A percentile compares a stretch with the other conserved stretches of the same genome.
Evolutionary conservation across 2,888 invertebrate genomes (phyloP).

Genomic region (Drosophila multiciliata): DNA sequence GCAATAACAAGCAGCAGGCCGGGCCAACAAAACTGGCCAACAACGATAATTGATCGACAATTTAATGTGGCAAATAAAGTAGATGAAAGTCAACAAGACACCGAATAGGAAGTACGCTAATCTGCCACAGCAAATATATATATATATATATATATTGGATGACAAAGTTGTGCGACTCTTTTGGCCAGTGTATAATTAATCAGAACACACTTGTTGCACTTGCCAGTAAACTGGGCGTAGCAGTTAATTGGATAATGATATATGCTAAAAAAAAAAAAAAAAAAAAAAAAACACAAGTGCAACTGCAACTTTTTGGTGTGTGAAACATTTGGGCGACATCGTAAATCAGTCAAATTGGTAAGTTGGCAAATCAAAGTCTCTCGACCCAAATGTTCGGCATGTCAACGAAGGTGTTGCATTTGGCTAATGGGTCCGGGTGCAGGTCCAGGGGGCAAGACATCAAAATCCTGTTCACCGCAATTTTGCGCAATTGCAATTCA

Average conservation of each 20-base stretch:
- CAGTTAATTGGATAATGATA: conserved; percentile 62
- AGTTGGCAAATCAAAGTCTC: conserved; percentile 68
- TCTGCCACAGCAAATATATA: not conserved
- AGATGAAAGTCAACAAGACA: not conserved
- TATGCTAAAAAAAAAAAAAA: not conserved
- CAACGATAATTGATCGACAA: conserved; percentile 62
- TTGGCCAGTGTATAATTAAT: conserved; percentile 11
- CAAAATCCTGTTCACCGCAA: conserved; percentile 49
- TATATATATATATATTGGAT: not conserved
- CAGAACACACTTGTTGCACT: conserved; percentile 57
- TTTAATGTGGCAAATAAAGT: conserved; percentile 36
- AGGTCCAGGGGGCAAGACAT: conserved; percentile 14
- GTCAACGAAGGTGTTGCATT: conserved; percentile 70
- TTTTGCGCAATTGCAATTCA: conserved; percentile 52
- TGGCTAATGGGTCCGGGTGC: conserved; percentile 61
- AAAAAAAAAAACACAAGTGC: conserved; percentile 2
- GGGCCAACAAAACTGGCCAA: conserved; percentile 38
- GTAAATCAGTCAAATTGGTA: conserved; percentile 67
- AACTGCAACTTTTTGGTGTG: conserved; percentile 24
- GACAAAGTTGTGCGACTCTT: not conserved
- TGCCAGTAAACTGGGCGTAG: conserved; percentile 58
- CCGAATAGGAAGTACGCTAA: conserved; percentile 15
- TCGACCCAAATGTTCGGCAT: conserved; percentile 38
- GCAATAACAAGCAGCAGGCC: conserved; percentile 10
- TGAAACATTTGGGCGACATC: conserved; percentile 33